Base-by-base conservation (phyloP, 2,888 invertebrate species). In the Hartigia nigra region DNA sequence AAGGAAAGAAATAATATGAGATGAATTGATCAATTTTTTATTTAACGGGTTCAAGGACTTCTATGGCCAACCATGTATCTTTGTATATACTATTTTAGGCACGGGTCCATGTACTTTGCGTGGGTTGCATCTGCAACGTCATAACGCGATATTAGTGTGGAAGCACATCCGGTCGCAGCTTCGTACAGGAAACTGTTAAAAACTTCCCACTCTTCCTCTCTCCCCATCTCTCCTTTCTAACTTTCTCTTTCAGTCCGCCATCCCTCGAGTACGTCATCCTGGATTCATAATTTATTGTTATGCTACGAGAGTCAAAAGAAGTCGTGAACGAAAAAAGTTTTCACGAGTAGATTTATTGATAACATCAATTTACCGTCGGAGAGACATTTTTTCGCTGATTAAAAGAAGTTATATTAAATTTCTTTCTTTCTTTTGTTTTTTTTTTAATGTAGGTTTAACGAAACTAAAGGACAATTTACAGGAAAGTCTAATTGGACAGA, bases 141-240 rank as follows among this genome's bases (percentile, higher is more conserved):
- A 81, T 77, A 80, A 82, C 79, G 79, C 76, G 79, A 79, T 74
- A 75, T 81, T 77, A 81, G 82, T 84, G 86, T 85, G 81, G 82
- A 84, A 81, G 85, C 82, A 81, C 85, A 87, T 87, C 87, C 87
- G 87, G 85, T 86, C 84, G 83, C 86, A 84, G 83, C 84, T 84
- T 86, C 85, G 80, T 83, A 84, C 87, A 86, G 87, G 87, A 87
- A 87, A 86, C 86, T 82, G 86, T 86, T 86, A 84, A 86, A 85
- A 87, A 86, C 79, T 86, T n/a, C n/a, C n/a, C n/a, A n/a, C n/a
- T n/a, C n/a, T n/a, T 86, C 77, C 78, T 79, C 75, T 82, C 85
- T 31, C 79, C 83, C 69, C 83, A 78, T 55, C 83, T 80, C 55
- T 77, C 77, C 35, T 79, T 82, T 70, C 55, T 9, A 23, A 55